Base-by-base conservation (phyloP, 2,797 vertebrate species). In the Hapalemur alaotrensis region DNA sequence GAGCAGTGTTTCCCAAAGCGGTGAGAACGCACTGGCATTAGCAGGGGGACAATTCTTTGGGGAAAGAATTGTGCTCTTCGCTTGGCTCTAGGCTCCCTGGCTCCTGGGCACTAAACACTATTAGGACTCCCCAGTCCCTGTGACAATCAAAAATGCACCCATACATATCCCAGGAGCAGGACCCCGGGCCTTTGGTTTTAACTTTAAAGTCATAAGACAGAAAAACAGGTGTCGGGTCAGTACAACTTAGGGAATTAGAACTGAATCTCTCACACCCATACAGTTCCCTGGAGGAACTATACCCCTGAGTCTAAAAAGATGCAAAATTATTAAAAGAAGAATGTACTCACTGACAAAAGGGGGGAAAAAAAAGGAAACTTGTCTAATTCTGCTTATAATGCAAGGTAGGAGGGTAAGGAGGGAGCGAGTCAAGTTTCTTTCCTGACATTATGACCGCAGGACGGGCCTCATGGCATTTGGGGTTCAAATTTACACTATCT, bases 1-100 rank as follows among this genome's bases (percentile, higher is more conserved):
- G 20, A 4, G 0, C 15, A 1, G 9, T 22, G 9, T 23, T 57
- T 78, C 48, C 63, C 52, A 9, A 22, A n/a, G 54, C 6, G 9
- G 5, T 1, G 10, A 1, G 12, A n/a, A 41, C 11, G 46, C 46
- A 35, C 0, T n/a, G 35, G 25, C 23, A 9, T 13, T 17, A 12
- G 18, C 6, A 92, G 6, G 4, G 12, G 18, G 7, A 32, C 11
- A 20, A 48, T 28, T 12, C 12, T 79, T n/a, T n/a, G 11, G 20
- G 54, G 25, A 22, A n/a, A 73, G 65, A 50, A 54, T 14, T 15
- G n/a, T 7, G 30, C 7, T 43, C 17, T 7, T 11, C 30, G 78
- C 20, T 28, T 25, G 63, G 32, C 61, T 41, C 18, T 25, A 17
- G 50, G 38, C 25, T 28, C 41, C 50, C 23, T 59, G 6, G 61